phyloP scores from a whole-genome alignment of 1,140 invertebrate genomes.

The Agrypnia vestita region DNA sequence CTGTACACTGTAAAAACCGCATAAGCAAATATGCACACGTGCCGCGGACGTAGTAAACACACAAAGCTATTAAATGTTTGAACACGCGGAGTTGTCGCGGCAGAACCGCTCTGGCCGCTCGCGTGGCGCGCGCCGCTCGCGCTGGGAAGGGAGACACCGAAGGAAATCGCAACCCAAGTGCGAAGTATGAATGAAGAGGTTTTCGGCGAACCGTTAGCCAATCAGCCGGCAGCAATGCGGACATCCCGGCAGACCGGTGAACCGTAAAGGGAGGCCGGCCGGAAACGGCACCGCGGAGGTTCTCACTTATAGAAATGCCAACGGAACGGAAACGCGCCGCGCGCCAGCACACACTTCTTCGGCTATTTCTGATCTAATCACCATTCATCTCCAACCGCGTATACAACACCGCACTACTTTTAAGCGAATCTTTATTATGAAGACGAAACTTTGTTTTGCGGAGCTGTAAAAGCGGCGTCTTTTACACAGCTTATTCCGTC shows the following conservation, averaged over 20 bases:
- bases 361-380: conserved; percentile 23
- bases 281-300: conserved; percentile 41
- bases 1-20: not conserved
- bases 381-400: not conserved
- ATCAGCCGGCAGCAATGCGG: not conserved
- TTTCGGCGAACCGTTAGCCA: not conserved
- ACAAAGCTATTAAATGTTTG: conserved; percentile 51
- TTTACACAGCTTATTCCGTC: too few relatives aligned
- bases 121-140: too few relatives aligned
- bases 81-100: conserved; percentile 32
- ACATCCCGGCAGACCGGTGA: conserved; percentile 10
- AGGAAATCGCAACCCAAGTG: not conserved
- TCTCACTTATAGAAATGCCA: conserved; percentile 48
- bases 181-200: not conserved
- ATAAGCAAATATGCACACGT: conserved; percentile 54
- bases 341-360: not conserved
- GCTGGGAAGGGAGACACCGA: not conserved
- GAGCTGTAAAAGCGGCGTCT: too few relatives aligned
- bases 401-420: not conserved
- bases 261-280: conserved; percentile 36
- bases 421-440: too few relatives aligned
- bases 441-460: too few relatives aligned
- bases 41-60: conserved; percentile 39
- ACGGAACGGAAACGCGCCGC: conserved; percentile 31
- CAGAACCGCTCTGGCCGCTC: too few relatives aligned